These are phyloP conservation scores for Tinamus guttatus DNA, from an alignment of 2,113 vertebrate species.

Conservation along the genomic window DNA sequence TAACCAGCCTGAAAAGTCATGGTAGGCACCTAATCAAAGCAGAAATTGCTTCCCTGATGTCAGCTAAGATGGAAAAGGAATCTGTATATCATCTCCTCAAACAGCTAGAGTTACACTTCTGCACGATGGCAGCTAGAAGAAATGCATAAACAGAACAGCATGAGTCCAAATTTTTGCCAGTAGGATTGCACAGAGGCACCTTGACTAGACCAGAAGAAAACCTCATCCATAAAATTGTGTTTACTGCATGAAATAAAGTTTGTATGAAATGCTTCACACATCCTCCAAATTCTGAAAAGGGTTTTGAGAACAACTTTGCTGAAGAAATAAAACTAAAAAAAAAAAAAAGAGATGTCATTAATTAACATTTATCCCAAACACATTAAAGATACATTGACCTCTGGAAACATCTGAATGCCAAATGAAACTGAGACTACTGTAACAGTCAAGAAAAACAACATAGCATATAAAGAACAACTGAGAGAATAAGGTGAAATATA, in stretches of 20 bases:
- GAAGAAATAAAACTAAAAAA: neutral
- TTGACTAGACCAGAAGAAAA: constrained; percentile 18
- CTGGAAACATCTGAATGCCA: neutral
- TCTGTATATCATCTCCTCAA: constrained; percentile 29
- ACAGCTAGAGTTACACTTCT: constrained; percentile 30
- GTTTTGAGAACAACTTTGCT: neutral
- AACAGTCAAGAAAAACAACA: neutral
- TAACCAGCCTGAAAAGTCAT: constrained; percentile 37
- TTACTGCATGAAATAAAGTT: constrained; percentile 48
- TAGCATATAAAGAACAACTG: neutral
- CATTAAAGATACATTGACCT: neutral
- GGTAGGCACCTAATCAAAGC: constrained; percentile 64
- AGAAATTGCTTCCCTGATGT: constrained; percentile 66
- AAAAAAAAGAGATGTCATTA: neutral
- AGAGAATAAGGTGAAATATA: neutral
- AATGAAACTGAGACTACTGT: neutral
- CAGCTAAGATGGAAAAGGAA: constrained; percentile 58
- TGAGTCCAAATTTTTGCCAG: constrained; percentile 43
- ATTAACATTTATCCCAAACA: neutral
- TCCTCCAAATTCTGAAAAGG: neutral
- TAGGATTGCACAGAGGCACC: constrained; percentile 31
- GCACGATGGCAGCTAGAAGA: constrained; percentile 12
- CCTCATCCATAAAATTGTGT: neutral
- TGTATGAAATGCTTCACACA: neutral
- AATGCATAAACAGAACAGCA: constrained; percentile 28